Evolutionary conservation across 2,113 vertebrate genomes (phyloP), one percentile per base, ranked within the genome.

Genomic region (Copsychus sechellarum): DNA sequence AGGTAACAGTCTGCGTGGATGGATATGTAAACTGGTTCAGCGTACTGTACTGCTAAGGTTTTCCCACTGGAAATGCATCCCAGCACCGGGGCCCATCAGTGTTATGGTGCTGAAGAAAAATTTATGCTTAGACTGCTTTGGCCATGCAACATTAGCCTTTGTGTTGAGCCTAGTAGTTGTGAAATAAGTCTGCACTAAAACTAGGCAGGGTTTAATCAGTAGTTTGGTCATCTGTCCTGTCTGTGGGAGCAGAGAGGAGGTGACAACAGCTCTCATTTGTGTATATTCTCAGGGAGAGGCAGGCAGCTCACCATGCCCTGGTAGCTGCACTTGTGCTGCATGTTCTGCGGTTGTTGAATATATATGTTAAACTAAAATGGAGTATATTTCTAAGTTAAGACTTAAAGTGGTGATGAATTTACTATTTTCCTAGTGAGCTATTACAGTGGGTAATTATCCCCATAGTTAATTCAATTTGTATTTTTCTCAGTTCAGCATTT

Each of bases 401-500:
- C 25, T 67, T 65, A 14, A 67, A 86, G 24, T 21, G 5, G 25
- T 78, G 72, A 88, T 88, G 51, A 58, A 82, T 81, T 89, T 89
- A 53, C 36, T 42, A 0, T 74, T 53, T 85, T 91, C 18, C n/a
- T 77, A 65, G 40, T 48, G 69, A 91, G 50, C 45, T 85, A 26
- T 91, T 91, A 61, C 53, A 69, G 53, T 45, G 42, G 89, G 15
- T 81, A 51, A 81, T 92, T 89, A 61, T 85, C 23, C 31, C 81
- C 18, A 25, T 57, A 56, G 83, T 78, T 92, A 84, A 86, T 89
- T 95, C 45, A 54, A 73, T 85, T 76, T 89, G 28, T 61, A 61
- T 69, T 92, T 89, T 82, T 95, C 61, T 84, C 29, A 69, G 72
- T 76, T 92, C 60, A 82, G 23, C 36, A 42, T 91, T 79, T 53